phyloP scores from a whole-genome alignment of 1,140 invertebrate species.

The Pogonomyrmex californicus region DNA sequence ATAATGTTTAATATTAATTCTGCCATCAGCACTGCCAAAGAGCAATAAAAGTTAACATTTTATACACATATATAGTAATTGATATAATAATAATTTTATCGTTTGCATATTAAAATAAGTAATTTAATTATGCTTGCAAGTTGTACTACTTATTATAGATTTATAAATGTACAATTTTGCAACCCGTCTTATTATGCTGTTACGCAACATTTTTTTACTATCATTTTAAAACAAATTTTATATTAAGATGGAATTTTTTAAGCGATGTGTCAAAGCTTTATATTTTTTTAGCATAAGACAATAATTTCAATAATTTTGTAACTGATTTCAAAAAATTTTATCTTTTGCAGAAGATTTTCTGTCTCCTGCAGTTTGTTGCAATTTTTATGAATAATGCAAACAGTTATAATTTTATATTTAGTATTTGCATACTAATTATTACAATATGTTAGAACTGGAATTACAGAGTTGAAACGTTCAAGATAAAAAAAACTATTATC shows the following conservation, averaged over 20 bases:
- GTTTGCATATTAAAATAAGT: not conserved
- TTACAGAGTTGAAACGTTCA: not conserved
- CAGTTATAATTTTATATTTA: not conserved
- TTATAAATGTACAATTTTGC: not conserved
- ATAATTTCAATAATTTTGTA: not conserved
- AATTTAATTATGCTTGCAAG: too few species aligned
- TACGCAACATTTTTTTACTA: not conserved
- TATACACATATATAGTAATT: not conserved
- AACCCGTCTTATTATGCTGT: not conserved
- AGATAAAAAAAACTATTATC: not conserved
- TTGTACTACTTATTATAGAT: not conserved
- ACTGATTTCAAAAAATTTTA: not conserved
- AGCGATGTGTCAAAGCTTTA: not conserved
- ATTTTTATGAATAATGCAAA: not conserved
- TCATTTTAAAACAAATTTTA: not conserved
- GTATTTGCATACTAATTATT: not conserved
- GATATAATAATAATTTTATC: constrained; percentile 10
- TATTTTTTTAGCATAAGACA: not conserved
- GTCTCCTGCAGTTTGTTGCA: not conserved
- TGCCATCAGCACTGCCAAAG: not conserved
- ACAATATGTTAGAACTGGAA: not conserved
- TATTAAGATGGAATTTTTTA: not conserved
- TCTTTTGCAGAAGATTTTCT: not conserved
- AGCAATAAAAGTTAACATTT: not conserved
- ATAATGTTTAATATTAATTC: not conserved